Base-by-base conservation (phyloP, 1,140 invertebrate species). In the Littorina saxatilis region DNA sequence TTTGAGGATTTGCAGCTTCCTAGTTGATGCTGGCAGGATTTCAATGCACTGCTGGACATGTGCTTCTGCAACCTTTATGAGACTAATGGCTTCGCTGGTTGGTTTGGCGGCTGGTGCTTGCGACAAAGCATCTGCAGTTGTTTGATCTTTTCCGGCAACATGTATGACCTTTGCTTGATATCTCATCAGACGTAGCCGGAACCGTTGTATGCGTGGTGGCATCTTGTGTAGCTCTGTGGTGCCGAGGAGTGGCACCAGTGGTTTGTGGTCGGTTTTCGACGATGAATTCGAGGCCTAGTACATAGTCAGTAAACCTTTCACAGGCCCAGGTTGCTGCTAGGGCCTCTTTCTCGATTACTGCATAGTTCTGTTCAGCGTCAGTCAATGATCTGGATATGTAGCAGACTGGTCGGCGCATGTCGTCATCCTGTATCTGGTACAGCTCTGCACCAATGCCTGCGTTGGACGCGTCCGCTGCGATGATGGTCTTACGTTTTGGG, bases 261-360 rank as follows among this genome's bases (percentile, higher is more conserved):
- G 91, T 78, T 91, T 89, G 37, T 92, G 89, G 77, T 92, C 91
- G 11, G 88, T 92, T 68, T 73, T 5, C 1, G 91, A 66, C 40
- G 66, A 47, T 78, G 35, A 89, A 84, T 87, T 84, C 55, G 84
- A 86, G 70, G 91, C 94, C 74, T 82, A 86, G 91, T 4, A 94
- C 68, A 85, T 93, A 94, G 68, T 93, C 83, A 29, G 92, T 86
- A 87, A 94, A 94, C 86, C 93, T 93, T 76, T 91, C 90, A 29
- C 94, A 90, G 1, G 91, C 92, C 88, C 91, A 94, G 11, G 94
- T 82, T 29, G 94, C 89, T 20, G 92, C 92, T n/a, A 93, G 85
- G 9, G 90, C 93, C 89, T 95, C 94, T 87, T 92, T 94, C 68
- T 95, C 93, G 43, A 94, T 92, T 81, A 93, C 92, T 23, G 91